phyloP scores from a whole-genome alignment of 2,113 vertebrate genomes.

The Salvelinus fontinalis region DNA sequence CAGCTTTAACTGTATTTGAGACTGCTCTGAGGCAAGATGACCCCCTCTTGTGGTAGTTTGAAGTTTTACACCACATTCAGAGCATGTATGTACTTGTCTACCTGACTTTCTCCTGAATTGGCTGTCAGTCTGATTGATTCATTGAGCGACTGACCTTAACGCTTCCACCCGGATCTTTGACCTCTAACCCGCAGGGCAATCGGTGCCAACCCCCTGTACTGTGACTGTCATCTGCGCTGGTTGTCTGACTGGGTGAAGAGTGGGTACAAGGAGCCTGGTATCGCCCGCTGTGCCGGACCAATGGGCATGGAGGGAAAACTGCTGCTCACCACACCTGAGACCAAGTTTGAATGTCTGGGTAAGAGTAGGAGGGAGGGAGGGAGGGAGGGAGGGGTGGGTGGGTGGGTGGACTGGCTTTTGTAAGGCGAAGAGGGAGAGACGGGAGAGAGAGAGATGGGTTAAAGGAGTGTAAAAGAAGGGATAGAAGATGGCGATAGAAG shows the following conservation, averaged over 20 bases:
- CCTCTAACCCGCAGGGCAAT: slow-evolving; percentile 76
- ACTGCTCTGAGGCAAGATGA: neutral
- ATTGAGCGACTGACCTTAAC: neutral
- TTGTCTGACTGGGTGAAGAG: slow-evolving; percentile 98
- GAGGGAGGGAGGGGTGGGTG: neutral
- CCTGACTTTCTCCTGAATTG: no score
- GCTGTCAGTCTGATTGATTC: no score
- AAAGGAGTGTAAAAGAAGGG: neutral
- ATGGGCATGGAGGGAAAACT: slow-evolving; percentile 91
- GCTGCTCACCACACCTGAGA: slow-evolving; percentile 93
- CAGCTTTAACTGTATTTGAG: neutral
- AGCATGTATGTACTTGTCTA: no score
- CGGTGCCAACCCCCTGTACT: slow-evolving; percentile 94
- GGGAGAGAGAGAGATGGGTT: neutral
- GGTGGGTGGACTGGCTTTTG: neutral
- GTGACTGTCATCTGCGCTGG: slow-evolving; percentile 95
- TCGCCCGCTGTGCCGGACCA: slow-evolving; percentile 92
- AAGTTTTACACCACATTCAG: no score
- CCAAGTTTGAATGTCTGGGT: slow-evolving; percentile 91
- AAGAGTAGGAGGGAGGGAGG: neutral
- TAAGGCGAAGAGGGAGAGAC: neutral
- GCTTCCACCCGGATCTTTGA: neutral
- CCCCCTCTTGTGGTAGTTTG: neutral
- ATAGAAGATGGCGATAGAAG: neutral
- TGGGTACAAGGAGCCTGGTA: slow-evolving; percentile 95